These are phyloP conservation scores for Galemys pyrenaicus DNA, from an alignment of 2,113 vertebrate genomes.

Conservation along the genomic window DNA sequence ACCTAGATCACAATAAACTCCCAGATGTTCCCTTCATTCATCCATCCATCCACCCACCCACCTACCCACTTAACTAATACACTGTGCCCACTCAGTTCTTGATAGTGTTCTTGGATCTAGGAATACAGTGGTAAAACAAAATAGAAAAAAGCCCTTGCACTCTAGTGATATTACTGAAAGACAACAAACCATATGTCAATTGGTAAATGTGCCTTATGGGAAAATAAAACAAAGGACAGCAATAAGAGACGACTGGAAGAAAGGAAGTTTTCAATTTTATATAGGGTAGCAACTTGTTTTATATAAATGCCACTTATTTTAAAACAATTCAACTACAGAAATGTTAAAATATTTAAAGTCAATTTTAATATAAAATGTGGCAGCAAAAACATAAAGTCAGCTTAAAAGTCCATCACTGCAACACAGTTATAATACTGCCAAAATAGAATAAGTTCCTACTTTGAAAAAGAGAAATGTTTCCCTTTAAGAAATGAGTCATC, in stretches of 20 bases:
- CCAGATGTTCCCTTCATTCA: neutral
- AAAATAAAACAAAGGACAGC: neutral
- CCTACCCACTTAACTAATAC: neutral
- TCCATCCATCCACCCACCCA: neutral
- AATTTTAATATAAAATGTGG: neutral
- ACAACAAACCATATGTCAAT: neutral
- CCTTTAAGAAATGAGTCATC: constrained; percentile 55
- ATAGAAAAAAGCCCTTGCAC: neutral
- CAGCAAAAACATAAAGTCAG: neutral
- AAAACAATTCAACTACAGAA: constrained; percentile 40
- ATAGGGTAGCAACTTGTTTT: neutral
- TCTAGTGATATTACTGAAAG: neutral
- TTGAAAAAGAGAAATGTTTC: constrained; percentile 19
- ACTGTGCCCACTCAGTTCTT: neutral
- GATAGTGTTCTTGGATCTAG: neutral
- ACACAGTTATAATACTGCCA: neutral
- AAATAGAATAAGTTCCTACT: neutral
- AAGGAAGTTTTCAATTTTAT: neutral
- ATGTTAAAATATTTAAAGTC: constrained; percentile 36
- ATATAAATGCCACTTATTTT: neutral
- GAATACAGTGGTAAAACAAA: neutral
- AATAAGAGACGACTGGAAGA: neutral
- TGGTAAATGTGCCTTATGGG: neutral
- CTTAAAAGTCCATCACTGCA: neutral
- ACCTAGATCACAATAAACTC: neutral